Conservation (phyloP, 2,113 vertebrate species). For the Poecile atricapillus region DNA sequence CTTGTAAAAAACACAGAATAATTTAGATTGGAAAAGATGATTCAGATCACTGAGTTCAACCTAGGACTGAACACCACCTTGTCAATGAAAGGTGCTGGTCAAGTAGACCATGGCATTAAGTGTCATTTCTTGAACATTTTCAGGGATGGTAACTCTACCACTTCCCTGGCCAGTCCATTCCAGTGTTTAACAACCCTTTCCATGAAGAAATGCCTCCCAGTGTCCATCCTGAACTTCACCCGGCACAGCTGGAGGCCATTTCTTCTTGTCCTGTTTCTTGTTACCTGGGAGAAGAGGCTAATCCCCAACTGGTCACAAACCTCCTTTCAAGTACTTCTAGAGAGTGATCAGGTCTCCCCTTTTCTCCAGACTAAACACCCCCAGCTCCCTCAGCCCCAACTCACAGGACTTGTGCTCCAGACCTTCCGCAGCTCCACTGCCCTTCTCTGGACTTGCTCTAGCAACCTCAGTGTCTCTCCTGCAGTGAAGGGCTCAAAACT, state of each 20-base stretch:
- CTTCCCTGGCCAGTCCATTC: background rate
- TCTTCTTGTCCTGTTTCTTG: fast-evolving
- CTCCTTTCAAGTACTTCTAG: background rate
- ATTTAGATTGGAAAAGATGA: background rate
- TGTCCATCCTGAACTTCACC: background rate
- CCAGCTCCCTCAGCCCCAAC: background rate
- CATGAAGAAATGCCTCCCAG: background rate
- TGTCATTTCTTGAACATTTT: background rate
- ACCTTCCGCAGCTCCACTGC: background rate
- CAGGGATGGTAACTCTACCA: background rate
- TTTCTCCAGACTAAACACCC: background rate
- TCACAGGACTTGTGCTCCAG: background rate
- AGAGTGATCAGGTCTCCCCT: background rate
- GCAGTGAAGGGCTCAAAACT: background rate
- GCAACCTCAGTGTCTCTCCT: background rate
- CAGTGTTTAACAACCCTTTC: background rate
- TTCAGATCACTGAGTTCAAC: background rate
- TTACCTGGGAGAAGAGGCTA: background rate
- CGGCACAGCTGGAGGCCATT: background rate
- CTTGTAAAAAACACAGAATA: background rate
- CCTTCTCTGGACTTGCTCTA: background rate
- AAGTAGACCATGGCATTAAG: background rate
- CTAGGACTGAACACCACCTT: background rate
- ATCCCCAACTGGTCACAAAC: background rate
- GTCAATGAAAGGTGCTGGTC: too few species aligned